Evolutionary conservation across 1,140 invertebrate genomes (phyloP).

Genomic region (Calliphora vicina): DNA sequence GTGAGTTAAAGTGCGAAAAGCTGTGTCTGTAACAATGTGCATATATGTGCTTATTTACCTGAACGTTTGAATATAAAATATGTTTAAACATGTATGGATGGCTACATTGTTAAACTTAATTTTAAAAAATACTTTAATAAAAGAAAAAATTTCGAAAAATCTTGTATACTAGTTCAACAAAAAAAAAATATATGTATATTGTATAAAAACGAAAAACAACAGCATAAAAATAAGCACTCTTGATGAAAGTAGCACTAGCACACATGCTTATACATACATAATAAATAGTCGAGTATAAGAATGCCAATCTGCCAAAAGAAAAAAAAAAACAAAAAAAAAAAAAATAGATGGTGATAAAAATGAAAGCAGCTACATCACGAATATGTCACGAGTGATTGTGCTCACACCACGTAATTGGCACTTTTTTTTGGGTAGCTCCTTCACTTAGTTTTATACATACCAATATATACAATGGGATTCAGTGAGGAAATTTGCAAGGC

Average conservation of each 20-base stretch:
- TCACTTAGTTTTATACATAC: neutral
- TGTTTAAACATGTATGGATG: neutral
- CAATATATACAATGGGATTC: neutral
- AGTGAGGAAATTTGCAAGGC: no score
- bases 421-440: neutral
- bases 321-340: neutral
- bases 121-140: neutral
- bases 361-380: neutral
- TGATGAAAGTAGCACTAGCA: neutral
- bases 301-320: neutral
- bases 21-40: no score
- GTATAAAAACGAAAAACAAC: no score
- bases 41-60: neutral
- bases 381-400: conserved; percentile 3
- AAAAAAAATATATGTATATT: neutral
- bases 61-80: neutral
- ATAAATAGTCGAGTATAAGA: neutral
- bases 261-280: neutral
- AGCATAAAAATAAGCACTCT: neutral
- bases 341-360: neutral
- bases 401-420: conserved; percentile 3
- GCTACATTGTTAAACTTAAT: neutral
- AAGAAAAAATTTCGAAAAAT: neutral
- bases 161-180: no score
- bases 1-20: no score